Percentiles rank a stretch among this genome's conserved stretches.
These are phyloP conservation scores for Heliconius nattereri DNA, from an alignment of 1,140 invertebrate species.

Conservation along the genomic window DNA sequence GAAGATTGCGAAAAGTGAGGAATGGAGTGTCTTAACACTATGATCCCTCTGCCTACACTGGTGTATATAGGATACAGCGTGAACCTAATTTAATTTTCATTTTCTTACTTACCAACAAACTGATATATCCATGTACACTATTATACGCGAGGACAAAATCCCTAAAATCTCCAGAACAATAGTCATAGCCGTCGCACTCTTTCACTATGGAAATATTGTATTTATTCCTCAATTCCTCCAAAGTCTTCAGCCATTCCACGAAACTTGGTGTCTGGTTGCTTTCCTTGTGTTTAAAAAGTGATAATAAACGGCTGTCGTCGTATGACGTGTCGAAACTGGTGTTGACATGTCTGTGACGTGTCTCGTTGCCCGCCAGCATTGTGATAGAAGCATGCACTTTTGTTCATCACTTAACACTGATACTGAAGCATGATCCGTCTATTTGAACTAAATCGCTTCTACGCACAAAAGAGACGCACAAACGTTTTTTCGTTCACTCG, in stretches of 20 bases:
- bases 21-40: too few relatives aligned
- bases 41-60: too few relatives aligned
- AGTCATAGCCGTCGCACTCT: constrained; percentile 64
- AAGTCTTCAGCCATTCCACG: constrained; percentile 55
- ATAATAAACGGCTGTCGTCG: constrained; percentile 60
- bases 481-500: constrained; percentile 6
- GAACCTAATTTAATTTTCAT: too few relatives aligned
- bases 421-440: constrained; percentile 31
- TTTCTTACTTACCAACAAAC: constrained; percentile 62
- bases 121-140: constrained; percentile 72
- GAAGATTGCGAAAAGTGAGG: too few relatives aligned
- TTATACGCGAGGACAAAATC: constrained; percentile 71
- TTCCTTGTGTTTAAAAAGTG: constrained; percentile 60
- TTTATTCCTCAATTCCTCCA: constrained; percentile 62
- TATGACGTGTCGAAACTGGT: constrained; percentile 49
- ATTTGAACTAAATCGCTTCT: constrained; percentile 22
- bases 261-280: constrained; percentile 60
- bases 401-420: constrained; percentile 53
- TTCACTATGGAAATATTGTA: constrained; percentile 67
- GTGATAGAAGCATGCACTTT: constrained; percentile 43
- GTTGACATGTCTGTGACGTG: constrained; percentile 39
- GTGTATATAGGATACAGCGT: too few relatives aligned
- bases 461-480: constrained; percentile 17
- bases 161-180: constrained; percentile 67
- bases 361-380: constrained; percentile 61